Evolutionary conservation across 2,888 invertebrate genomes (phyloP), one percentile per base, ranked within the genome.

Genomic region (Nomada goodeniana): DNA sequence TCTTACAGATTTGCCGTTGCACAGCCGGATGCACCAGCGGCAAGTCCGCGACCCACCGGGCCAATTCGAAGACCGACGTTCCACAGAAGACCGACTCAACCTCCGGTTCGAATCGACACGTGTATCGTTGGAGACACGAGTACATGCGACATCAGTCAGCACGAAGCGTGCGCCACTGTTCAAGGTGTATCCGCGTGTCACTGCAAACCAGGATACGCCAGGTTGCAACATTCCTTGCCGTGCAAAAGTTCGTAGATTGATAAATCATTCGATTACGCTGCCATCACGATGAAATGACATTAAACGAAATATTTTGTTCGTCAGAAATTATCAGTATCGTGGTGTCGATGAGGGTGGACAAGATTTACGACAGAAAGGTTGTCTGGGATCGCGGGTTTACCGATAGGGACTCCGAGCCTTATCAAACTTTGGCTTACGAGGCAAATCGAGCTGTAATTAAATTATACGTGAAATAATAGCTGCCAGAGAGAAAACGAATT

Each of bases 41-140:
- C 85, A 36, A 90, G 93, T 44, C 88, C 94, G 0, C 88, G 92
- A n/a, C 93, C 94, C 0, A 94, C 74, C 76, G 91, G 81, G 81
- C 94, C 92, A 36, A 88, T 94, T 60, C 64, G 95, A 59, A 95
- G 95, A 71, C 96, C 96, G 0, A 93, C 94, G 36, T 95, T 95
- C 78, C 94, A 95, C n/a, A 95, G 96, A 53, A 94, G 96, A 82
- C 96, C 96, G 64, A 95, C 95, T 0, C 95, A 96, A 92, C 96
- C 97, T 83, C 96, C 96, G 26, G 96, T 97, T 47, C 91, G 98
- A 87, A 98, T 98, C 82, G 98, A 98, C 92, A 98, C 98, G 0
- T 98, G 98, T 90, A 98, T 98, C 26, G 98, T 98, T 0, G 98
- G 98, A 0, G 98, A 98, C 89, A 97, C 98, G 89, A 96, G 97